A percentile compares a stretch with the other conserved stretches of the same genome.
These are phyloP conservation scores for Crotalus adamanteus DNA, from an alignment of 2,797 vertebrate genomes.

Conservation along the genomic window DNA sequence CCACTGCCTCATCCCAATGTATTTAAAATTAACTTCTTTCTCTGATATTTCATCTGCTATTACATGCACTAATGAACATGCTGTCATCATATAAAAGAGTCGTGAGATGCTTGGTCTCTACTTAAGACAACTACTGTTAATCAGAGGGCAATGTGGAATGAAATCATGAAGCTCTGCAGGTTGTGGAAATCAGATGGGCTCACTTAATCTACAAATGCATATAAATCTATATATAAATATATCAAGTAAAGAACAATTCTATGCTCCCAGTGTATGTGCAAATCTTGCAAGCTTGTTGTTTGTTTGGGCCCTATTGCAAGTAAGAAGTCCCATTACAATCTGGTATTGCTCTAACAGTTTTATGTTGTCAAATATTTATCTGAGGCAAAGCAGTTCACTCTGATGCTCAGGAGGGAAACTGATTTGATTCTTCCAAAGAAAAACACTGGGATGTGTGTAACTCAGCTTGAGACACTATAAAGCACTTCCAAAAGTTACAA, in stretches of 20 bases:
- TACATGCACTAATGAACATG: background rate
- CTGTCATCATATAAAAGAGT: background rate
- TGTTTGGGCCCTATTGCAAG: slow-evolving; percentile 20
- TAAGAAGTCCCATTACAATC: background rate
- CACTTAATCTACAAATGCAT: slow-evolving; percentile 6
- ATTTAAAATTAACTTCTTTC: background rate
- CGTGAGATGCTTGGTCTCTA: background rate
- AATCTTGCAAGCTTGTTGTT: slow-evolving; percentile 13
- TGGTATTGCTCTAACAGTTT: slow-evolving; percentile 41
- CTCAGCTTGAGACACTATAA: slow-evolving; percentile 52
- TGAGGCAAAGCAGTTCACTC: slow-evolving; percentile 38
- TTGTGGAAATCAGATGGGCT: background rate
- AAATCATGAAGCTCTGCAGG: background rate
- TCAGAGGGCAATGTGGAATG: background rate
- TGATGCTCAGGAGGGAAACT: slow-evolving; percentile 9
- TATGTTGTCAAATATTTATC: slow-evolving; percentile 29
- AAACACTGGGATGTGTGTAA: slow-evolving; percentile 37
- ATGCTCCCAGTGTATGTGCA: slow-evolving; percentile 1
- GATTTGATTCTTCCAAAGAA: slow-evolving; percentile 55
- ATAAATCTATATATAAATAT: slow-evolving; percentile 10
- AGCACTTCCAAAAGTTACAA: slow-evolving; percentile 53
- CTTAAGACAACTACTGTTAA: background rate
- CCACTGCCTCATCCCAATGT: background rate
- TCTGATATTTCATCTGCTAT: background rate
- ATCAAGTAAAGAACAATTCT: slow-evolving; percentile 26